Conservation (phyloP, 2,113 vertebrate species). For the Periophthalmus modestus region DNA sequence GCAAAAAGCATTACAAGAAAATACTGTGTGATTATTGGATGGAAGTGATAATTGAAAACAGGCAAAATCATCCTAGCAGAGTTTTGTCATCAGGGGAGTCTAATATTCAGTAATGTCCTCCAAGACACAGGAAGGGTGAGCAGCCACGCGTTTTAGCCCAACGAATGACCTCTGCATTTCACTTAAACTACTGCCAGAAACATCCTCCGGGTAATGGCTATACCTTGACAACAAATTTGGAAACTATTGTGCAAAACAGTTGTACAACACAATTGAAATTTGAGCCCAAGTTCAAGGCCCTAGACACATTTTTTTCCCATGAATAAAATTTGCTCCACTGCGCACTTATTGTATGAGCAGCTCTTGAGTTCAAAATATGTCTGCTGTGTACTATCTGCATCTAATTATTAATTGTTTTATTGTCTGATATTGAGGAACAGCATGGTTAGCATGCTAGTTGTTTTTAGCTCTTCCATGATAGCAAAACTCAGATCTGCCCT, state of each 20-base stretch:
- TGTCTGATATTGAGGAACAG: too few species aligned
- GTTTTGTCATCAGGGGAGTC: background rate
- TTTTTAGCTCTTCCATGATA: too few species aligned
- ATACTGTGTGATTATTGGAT: conserved; percentile 11
- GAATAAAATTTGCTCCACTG: too few species aligned
- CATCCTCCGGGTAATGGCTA: conserved; percentile 3
- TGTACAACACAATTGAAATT: background rate
- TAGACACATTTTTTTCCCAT: too few species aligned
- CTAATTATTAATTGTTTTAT: too few species aligned
- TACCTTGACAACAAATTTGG: background rate
- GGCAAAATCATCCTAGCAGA: background rate
- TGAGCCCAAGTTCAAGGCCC: background rate
- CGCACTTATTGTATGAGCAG: too few species aligned
- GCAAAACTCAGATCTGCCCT: too few species aligned
- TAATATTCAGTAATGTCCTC: conserved; percentile 3
- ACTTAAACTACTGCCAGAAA: background rate
- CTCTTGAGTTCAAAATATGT: too few species aligned
- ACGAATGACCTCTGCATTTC: background rate
- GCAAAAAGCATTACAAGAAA: conserved; percentile 33
- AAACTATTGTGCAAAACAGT: background rate
- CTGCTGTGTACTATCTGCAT: too few species aligned
- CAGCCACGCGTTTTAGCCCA: background rate
- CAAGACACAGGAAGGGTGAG: background rate
- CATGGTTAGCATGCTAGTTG: too few species aligned
- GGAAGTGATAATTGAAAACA: conserved; percentile 43